A percentile compares a stretch with the other conserved stretches of the same genome.
Evolutionary conservation across 2,888 invertebrate species (phyloP).

Genomic region (Andricus curvator): DNA sequence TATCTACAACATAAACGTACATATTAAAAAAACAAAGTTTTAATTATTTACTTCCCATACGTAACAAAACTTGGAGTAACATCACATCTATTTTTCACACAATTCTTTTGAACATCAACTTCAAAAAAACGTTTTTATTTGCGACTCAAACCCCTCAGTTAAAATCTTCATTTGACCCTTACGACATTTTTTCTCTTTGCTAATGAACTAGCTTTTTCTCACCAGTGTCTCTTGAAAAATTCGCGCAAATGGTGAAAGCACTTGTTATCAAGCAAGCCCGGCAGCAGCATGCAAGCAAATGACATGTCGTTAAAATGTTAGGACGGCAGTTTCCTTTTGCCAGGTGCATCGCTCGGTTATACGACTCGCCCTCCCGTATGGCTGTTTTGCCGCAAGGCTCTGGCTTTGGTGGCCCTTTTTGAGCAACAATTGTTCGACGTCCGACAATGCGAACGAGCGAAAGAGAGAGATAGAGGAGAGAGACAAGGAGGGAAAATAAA

Average conservation of each 20-base stretch:
- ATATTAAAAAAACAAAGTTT: no score
- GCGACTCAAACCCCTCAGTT: not conserved
- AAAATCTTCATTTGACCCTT: not conserved
- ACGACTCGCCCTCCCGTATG: not conserved
- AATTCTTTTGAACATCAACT: no score
- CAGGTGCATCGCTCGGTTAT: slow-evolving; percentile 50
- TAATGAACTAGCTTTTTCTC: not conserved
- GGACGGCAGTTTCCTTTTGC: slow-evolving; percentile 51
- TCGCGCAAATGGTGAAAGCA: not conserved
- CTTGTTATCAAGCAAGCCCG: not conserved
- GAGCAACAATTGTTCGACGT: slow-evolving; percentile 48
- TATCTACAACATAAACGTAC: no score
- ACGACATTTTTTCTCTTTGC: not conserved
- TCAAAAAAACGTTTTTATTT: no score
- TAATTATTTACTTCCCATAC: no score
- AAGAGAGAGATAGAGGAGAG: slow-evolving; percentile 42
- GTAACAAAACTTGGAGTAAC: no score
- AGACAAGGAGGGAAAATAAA: slow-evolving; percentile 33
- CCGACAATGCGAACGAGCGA: slow-evolving; percentile 43
- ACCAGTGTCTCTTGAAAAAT: not conserved
- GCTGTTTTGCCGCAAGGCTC: slow-evolving; percentile 36
- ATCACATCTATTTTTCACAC: no score
- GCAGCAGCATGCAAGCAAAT: not conserved
- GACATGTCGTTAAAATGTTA: slow-evolving; percentile 10
- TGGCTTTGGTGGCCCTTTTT: slow-evolving; percentile 41